Evolutionary conservation across 2,113 vertebrate genomes (phyloP).

Genomic region (Rhinopomastus cyanomelas): DNA sequence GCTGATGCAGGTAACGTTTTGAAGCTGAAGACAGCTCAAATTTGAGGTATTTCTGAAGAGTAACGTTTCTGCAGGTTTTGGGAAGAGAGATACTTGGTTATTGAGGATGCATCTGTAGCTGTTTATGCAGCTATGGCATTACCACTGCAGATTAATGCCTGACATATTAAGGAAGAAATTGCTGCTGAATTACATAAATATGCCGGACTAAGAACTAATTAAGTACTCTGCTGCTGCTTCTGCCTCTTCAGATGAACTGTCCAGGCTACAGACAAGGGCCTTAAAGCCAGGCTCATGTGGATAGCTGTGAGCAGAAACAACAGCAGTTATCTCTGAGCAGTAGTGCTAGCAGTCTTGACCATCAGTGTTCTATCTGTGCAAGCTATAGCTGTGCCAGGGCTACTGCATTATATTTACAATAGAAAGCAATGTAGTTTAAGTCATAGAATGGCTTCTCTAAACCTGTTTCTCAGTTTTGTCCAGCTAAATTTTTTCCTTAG

Average conservation of each 20-base stretch:
- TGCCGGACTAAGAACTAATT: neutral
- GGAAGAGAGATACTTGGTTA: neutral
- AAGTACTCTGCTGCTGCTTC: neutral
- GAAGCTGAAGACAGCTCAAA: neutral
- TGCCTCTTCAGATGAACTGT: neutral
- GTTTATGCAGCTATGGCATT: neutral
- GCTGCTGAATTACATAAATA: neutral
- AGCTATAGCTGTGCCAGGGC: fast-evolving
- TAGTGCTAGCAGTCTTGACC: neutral
- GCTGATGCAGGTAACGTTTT: neutral
- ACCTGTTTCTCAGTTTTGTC: neutral
- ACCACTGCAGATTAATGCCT: neutral
- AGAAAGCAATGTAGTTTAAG: neutral
- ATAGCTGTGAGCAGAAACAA: neutral
- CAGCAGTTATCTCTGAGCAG: neutral
- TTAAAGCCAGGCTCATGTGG: neutral
- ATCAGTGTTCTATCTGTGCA: neutral
- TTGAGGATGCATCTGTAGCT: neutral
- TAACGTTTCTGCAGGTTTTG: neutral
- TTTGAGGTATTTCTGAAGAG: neutral
- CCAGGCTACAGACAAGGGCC: neutral
- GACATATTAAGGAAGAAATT: neutral
- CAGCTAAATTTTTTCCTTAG: neutral
- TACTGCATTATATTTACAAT: neutral
- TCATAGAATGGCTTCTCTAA: neutral